phyloP scores from a whole-genome alignment of 2,113 vertebrate species.

The Lamprotornis superbus region DNA sequence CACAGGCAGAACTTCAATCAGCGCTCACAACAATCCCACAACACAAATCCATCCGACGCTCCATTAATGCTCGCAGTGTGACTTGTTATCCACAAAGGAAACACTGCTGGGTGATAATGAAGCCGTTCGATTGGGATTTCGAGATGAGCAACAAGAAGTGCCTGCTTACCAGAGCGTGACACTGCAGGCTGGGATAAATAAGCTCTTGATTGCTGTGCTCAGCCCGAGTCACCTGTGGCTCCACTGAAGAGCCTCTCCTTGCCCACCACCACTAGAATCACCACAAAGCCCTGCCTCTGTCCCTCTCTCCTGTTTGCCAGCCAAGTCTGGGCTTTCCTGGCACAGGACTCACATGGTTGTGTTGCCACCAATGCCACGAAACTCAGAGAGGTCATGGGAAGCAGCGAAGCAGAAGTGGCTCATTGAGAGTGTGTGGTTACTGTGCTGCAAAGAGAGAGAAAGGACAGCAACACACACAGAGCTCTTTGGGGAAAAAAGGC shows the following conservation, averaged over 20 bases:
- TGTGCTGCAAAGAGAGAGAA: too few relatives aligned
- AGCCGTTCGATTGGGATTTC: constrained; percentile 41
- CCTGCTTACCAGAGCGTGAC: constrained; percentile 43
- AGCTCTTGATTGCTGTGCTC: not conserved
- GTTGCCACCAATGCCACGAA: rapidly evolving
- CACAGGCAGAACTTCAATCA: constrained; percentile 19
- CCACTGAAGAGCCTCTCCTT: not conserved
- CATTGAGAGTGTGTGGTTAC: too few relatives aligned
- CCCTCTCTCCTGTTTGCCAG: not conserved
- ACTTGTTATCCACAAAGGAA: constrained; percentile 55
- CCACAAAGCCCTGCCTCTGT: rapidly evolving
- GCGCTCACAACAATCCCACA: constrained; percentile 7
- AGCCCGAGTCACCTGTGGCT: not conserved
- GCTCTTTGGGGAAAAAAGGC: too few relatives aligned
- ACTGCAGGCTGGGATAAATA: not conserved
- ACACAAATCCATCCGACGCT: not conserved
- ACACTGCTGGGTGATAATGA: constrained; percentile 47
- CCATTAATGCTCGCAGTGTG: not conserved
- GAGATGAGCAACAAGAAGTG: constrained; percentile 29
- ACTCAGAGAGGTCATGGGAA: not conserved
- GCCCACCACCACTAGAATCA: not conserved
- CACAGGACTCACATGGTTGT: rapidly evolving
- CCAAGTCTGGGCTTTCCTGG: not conserved
- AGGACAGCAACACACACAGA: too few relatives aligned
- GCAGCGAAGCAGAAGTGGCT: not conserved